Conservation (phyloP, 35 echinoderm and acorn worm genomes). For the Anneissia japonica region DNA sequence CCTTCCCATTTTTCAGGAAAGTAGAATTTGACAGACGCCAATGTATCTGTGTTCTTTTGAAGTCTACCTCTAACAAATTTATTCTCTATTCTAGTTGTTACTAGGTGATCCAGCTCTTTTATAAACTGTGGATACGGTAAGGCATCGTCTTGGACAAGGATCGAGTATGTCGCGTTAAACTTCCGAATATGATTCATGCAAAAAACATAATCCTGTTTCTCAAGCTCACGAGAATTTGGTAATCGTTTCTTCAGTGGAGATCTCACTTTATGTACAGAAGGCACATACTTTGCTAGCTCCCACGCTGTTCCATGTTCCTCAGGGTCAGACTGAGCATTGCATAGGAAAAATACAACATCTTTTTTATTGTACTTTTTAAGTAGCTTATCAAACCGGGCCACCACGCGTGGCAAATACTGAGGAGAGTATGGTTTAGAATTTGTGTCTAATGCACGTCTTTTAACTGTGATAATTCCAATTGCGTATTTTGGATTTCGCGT, state of each 20-base stretch:
- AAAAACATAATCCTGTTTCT: conserved; percentile 33
- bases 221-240: not conserved
- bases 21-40: conserved; percentile 26
- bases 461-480: conserved; percentile 18
- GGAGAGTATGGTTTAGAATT: not conserved
- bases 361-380: not conserved
- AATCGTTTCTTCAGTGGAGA: not conserved
- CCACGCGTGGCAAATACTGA: conserved; percentile 15
- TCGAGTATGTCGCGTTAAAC: conserved; percentile 22
- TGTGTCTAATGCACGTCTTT: not conserved
- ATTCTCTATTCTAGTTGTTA: conserved; percentile 31
- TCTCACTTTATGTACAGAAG: not conserved
- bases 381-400: conserved; percentile 15
- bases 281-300: conserved; percentile 8
- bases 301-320: not conserved
- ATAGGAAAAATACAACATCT: conserved; percentile 12
- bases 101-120: not conserved
- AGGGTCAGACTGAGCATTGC: conserved; percentile 9
- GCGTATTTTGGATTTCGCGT: not conserved
- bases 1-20: conserved; percentile 52
- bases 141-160: conserved; percentile 33
- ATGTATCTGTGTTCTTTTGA: not conserved
- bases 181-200: conserved; percentile 27
- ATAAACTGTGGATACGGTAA: conserved; percentile 10
- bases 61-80: not conserved